Conservation (phyloP, 2,888 invertebrate species). For the Adelognathus sp. region DNA sequence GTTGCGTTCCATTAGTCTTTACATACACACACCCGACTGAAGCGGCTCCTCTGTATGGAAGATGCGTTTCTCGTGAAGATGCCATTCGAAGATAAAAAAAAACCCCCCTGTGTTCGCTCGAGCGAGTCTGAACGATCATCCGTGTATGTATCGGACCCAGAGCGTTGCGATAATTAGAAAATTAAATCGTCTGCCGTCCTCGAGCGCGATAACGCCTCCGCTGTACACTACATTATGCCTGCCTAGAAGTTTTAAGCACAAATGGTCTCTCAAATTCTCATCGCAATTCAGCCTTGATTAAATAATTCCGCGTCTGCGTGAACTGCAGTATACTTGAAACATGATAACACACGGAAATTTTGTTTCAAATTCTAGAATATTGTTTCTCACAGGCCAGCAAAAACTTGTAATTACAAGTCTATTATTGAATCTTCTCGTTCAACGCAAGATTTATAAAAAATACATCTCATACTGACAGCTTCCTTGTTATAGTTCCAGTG, state of each 20-base stretch:
- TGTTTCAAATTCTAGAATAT: too few species aligned
- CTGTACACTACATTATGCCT: too few species aligned
- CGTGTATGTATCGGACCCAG: constrained; percentile 53
- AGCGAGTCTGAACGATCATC: constrained; percentile 25
- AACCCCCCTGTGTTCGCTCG: constrained; percentile 49
- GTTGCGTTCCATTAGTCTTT: constrained; percentile 59
- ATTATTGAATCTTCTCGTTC: too few species aligned
- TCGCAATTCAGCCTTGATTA: background rate
- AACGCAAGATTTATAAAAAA: too few species aligned
- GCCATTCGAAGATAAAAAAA: constrained; percentile 61
- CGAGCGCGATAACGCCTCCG: background rate
- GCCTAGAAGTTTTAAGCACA: background rate
- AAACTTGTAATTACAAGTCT: too few species aligned
- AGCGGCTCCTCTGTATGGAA: constrained; percentile 28
- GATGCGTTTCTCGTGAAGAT: constrained; percentile 57
- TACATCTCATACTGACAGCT: too few species aligned
- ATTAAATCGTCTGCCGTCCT: constrained; percentile 76
- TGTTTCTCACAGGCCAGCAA: too few species aligned
- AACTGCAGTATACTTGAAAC: background rate
- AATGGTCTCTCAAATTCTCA: background rate
- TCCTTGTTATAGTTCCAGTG: too few species aligned
- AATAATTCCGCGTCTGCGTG: background rate
- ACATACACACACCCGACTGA: constrained; percentile 44
- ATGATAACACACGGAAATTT: too few species aligned
- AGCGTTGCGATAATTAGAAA: constrained; percentile 78